Conservation (phyloP, 2,888 invertebrate species). For the Lochmaea capreae region DNA sequence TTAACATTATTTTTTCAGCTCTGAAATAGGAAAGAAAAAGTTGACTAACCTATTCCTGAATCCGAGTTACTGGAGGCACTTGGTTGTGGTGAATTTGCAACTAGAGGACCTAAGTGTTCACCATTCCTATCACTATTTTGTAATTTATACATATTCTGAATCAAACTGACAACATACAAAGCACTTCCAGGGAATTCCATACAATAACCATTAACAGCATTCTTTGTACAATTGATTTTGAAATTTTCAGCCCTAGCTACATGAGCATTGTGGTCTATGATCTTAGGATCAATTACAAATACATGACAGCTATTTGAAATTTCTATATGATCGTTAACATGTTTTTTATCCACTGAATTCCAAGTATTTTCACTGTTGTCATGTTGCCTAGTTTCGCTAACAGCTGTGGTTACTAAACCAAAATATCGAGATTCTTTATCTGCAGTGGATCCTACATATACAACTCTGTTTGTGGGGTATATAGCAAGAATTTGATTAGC, state of each 20-base stretch:
- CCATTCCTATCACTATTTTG: constrained; percentile 61
- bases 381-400: constrained; percentile 64
- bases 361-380: constrained; percentile 42
- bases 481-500: constrained; percentile 85
- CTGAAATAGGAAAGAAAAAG: not conserved
- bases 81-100: constrained; percentile 86
- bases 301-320: constrained; percentile 94
- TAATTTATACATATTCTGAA: constrained; percentile 79
- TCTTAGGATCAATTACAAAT: constrained; percentile 90
- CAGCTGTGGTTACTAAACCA: constrained; percentile 89
- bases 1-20: too few species aligned
- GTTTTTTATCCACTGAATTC: constrained; percentile 49
- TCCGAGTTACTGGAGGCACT: constrained; percentile 94
- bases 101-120: constrained; percentile 67
- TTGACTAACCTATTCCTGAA: constrained; percentile 80
- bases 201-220: constrained; percentile 82
- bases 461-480: constrained; percentile 86
- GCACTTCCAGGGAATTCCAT: constrained; percentile 92
- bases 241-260: constrained; percentile 84
- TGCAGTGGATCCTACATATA: constrained; percentile 89
- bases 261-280: constrained; percentile 86
- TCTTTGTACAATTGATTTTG: constrained; percentile 85
- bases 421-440: constrained; percentile 94
- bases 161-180: constrained; percentile 78
- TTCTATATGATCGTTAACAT: constrained; percentile 65